Evolutionary conservation across 2,888 invertebrate species (phyloP), one percentile per base, ranked within the genome.

Genomic region (Iphiclides podalirius): DNA sequence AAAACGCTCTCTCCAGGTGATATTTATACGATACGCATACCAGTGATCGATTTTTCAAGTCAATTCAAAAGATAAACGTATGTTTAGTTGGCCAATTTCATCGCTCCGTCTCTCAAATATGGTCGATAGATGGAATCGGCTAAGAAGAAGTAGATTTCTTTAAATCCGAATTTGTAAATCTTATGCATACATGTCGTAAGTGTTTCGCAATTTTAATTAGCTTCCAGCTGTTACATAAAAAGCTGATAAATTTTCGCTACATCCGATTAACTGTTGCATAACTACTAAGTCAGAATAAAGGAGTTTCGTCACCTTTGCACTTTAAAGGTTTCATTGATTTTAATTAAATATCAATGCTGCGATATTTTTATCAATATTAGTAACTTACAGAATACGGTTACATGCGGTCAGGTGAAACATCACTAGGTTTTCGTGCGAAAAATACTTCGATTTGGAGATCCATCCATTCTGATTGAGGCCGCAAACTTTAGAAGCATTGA

Each of bases 1-100:
- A 45, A 50, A 45, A 45, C 50, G 45, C 50, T 50, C 50, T 50
- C 50, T 45, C 50, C 20, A 44, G 34, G 11, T 40, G 50, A 50
- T 50, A 50, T 50, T 50, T 36, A 40, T 31, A 39, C 35, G 39
- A 40, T 50, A 50, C 40, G 44, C 44, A 40, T 50, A 45, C 44
- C 40, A n/a, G 20, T 14, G 31, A 33, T 48, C 11, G 23, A n/a
- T 35, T 47, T 47, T 47, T 35, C 14, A 41, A 36, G 40, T 14
- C 12, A 6, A 12, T 12, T 20, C 6, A 28, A 44, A 36, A n/a
- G n/a, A 15, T 15, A 1, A 9, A 13, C 11, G 11, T 6, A 26
- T 34, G 23, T 31, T 31, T 20, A 20, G 20, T 20, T 20, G 20
- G 3, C n/a, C 20, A 20, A 20, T 4, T 20, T 20, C 20, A n/a